Percentiles rank a stretch among this genome's conserved stretches.
phyloP scores from a whole-genome alignment of 1,140 invertebrate genomes.

The Psilanteris sp. region DNA sequence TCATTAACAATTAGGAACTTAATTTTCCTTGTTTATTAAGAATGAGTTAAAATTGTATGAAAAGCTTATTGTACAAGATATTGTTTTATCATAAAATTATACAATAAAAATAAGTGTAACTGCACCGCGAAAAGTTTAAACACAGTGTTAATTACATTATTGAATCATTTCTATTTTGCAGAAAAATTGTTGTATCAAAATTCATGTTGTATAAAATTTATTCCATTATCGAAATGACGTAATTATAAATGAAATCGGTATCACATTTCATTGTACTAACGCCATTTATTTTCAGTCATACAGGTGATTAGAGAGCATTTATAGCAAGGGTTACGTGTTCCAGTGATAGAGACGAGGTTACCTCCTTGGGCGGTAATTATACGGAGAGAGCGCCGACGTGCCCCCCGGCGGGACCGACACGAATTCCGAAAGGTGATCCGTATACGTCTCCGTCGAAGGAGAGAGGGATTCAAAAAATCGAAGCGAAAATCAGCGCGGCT shows the following conservation, averaged over 20 bases:
- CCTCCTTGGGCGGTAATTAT: constrained; percentile 74
- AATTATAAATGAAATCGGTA: constrained; percentile 38
- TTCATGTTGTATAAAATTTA: too few species aligned
- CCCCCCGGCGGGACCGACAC: constrained; percentile 73
- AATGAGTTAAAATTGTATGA: too few species aligned
- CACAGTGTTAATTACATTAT: too few species aligned
- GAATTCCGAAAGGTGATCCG: constrained; percentile 75
- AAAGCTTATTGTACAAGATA: too few species aligned
- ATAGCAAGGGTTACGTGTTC: constrained; percentile 49
- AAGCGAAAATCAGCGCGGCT: constrained; percentile 61
- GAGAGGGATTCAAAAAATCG: constrained; percentile 58
- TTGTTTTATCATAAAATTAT: too few species aligned
- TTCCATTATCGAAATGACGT: constrained; percentile 32
- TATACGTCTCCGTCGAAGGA: constrained; percentile 64
- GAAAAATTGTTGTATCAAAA: too few species aligned
- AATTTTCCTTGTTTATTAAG: too few species aligned
- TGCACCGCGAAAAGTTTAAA: too few species aligned
- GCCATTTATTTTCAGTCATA: constrained; percentile 41
- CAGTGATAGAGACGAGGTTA: constrained; percentile 62
- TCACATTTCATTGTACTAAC: constrained; percentile 38
- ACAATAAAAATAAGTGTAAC: too few species aligned
- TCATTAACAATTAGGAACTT: too few species aligned
- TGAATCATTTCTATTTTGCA: too few species aligned
- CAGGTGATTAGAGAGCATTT: constrained; percentile 56
- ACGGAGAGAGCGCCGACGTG: constrained; percentile 65